Evolutionary conservation across 1,140 invertebrate species (phyloP).

Genomic region (Drosophila seguyi): DNA sequence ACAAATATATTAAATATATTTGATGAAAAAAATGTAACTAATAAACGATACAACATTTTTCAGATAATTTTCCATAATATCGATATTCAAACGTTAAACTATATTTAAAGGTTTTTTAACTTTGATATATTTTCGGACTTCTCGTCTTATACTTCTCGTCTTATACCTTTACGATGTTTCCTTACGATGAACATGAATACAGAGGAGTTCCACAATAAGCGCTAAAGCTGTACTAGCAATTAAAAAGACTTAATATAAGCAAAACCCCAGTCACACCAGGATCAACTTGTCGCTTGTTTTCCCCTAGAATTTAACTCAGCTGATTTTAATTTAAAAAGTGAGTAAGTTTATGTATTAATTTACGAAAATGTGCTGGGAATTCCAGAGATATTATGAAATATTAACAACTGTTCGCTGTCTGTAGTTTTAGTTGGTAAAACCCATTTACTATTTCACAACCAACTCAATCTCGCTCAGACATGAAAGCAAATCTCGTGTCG

Average conservation of each 20-base stretch:
- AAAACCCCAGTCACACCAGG: no score
- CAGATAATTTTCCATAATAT: not conserved
- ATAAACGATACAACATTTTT: no score
- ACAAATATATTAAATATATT: not conserved
- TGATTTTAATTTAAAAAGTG: not conserved
- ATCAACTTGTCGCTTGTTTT: no score
- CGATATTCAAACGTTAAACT: not conserved
- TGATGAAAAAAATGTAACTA: not conserved
- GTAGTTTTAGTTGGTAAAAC: conserved; percentile 1
- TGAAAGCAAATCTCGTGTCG: conserved; percentile 11
- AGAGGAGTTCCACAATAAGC: no score
- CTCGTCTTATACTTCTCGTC: no score
- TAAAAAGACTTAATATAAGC: no score
- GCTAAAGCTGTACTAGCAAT: no score
- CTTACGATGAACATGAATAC: no score
- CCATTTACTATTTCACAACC: conserved; percentile 8
- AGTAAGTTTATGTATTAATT: not conserved
- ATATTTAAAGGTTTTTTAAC: not conserved
- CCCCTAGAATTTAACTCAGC: no score
- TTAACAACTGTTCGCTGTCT: not conserved
- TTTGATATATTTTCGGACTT: not conserved
- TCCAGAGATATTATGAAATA: not conserved
- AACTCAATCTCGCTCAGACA: conserved; percentile 18
- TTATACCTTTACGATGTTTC: no score
- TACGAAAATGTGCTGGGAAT: not conserved